These are phyloP conservation scores for Chelonoidis abingdonii DNA, from an alignment of 2,113 vertebrate genomes.

Conservation along the genomic window DNA sequence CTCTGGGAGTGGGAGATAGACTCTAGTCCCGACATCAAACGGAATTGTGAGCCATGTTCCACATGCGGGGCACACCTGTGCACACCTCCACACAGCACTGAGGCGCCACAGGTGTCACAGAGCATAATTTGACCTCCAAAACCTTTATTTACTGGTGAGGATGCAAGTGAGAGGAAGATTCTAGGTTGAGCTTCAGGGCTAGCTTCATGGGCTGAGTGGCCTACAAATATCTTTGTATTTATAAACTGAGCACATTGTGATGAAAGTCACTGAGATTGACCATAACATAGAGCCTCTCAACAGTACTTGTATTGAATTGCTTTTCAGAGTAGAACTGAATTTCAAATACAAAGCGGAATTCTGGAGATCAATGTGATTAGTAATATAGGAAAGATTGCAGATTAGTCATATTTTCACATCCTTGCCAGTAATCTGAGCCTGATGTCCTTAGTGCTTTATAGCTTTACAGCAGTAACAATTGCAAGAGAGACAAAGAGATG, in stretches of 20 bases:
- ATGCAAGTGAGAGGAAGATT: not conserved
- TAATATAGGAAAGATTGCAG: not conserved
- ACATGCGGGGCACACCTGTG: not conserved
- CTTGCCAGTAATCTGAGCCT: fast-evolving
- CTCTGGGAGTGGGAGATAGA: not conserved
- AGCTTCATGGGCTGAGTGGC: not conserved
- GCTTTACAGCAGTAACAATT: not conserved
- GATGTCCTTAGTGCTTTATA: fast-evolving
- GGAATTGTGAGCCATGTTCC: not conserved
- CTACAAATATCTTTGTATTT: not conserved
- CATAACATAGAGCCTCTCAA: too few species aligned
- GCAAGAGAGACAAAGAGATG: not conserved
- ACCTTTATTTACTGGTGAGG: not conserved
- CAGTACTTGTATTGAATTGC: fast-evolving
- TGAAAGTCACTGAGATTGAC: fast-evolving
- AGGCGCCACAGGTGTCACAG: not conserved
- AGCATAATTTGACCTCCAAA: not conserved
- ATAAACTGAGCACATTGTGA: fast-evolving
- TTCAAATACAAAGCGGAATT: not conserved
- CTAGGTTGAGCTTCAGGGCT: too few species aligned
- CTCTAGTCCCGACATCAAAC: not conserved
- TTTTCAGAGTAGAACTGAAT: not conserved
- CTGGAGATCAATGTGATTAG: fast-evolving
- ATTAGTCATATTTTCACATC: fast-evolving
- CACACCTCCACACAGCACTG: not conserved